Base-by-base conservation (phyloP, 1,140 invertebrate genomes). In the Pogonognathellus flavescens region DNA sequence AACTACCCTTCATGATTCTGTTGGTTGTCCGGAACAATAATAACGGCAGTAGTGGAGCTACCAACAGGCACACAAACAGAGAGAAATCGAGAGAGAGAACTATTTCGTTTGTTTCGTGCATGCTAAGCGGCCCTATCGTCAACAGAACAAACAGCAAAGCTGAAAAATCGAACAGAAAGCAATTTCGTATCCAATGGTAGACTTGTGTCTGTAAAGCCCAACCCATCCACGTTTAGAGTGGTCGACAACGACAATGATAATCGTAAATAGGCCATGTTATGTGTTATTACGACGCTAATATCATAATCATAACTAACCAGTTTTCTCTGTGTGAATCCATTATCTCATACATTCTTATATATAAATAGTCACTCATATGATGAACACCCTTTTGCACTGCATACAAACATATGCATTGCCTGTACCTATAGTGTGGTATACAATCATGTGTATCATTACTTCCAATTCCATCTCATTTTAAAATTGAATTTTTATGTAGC, bases 251-350 rank as follows among this genome's bases (percentile, higher is more conserved):
- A 57, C 53, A 57, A 57, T 41, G 31, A 41, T 41, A 41, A 41
- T 76, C 70, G 10, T 50, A 76, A 76, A 76, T 76, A 76, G 70
- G 25, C 70, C 70, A 76, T 76, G 70, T 76, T 76, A 76, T 41
- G 31, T 41, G 31, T 41, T 41, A 41, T 41, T 41, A 41, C 31
- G 31, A 41, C 31, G 31, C 6, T 41, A 41, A 41, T 41, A 41
- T 16, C 11, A 14, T 14, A 55, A 16, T 55, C 11, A 55, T 60
- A 66, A 11, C 62, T 66, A 66, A 66, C 22, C 62, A 25, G 20
- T 66, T 5, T 25, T 66, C 62, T 66, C 22, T 25, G 4, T 66
- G 62, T 66, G 20, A 66, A 3, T 66, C 22, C 20, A 25, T 14
- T 25, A 66, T 66, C 22, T 66, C 31, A 41, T 41, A 41, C 31